Base-by-base conservation (phyloP, 2,797 vertebrate genomes). In the Pangasius mekongensis region DNA sequence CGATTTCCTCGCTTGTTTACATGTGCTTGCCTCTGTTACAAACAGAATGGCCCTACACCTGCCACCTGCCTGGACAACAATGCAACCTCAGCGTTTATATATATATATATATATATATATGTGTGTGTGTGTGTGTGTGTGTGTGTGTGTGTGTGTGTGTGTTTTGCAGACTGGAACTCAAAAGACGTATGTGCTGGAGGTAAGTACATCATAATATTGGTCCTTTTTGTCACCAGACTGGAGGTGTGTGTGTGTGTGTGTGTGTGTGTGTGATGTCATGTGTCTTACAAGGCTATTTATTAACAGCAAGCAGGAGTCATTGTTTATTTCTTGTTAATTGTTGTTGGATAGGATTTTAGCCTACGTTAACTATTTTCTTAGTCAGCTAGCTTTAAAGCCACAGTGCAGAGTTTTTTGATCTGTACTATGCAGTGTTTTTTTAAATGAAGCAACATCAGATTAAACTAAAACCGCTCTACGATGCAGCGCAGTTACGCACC, bases 1-100 rank as follows among this genome's bases (percentile, higher is more conserved):
- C 89, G 80, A 89, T 90, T 80, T 92, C 86, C 77, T 92, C 89
- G 87, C 82, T 90, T 85, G 71, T 87, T 66, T 84, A 85, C 76
- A 66, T 47, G 43, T 3, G 62, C 76, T 85, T 81, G 33, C 47
- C 33, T 87, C 73, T 87, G 73, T 64, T 85, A 56, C 39, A 87
- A 33, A 74, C 66, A 85, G n/a, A 89, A 69, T 22, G 69, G 83
- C 18, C 36, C 56, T 58, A 86, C 88, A 89, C 78, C 84, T 86
- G 88, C 84, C 85, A 89, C 78, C 88, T 86, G 88, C 88, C 78
- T 66, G 58, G 66, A 58, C 39, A 82, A 88, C 87, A 86, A 60
- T 85, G 66, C 87, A 85, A 47, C 80, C 22, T 73, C 56, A 62
- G 80, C 22, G 56, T 73, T 20, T 30, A 18, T 71, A 36, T 36